A percentile compares a stretch with the other conserved stretches of the same genome.
Conservation (phyloP, 1,140 invertebrate species). For the Drosophila pallidifrons region DNA sequence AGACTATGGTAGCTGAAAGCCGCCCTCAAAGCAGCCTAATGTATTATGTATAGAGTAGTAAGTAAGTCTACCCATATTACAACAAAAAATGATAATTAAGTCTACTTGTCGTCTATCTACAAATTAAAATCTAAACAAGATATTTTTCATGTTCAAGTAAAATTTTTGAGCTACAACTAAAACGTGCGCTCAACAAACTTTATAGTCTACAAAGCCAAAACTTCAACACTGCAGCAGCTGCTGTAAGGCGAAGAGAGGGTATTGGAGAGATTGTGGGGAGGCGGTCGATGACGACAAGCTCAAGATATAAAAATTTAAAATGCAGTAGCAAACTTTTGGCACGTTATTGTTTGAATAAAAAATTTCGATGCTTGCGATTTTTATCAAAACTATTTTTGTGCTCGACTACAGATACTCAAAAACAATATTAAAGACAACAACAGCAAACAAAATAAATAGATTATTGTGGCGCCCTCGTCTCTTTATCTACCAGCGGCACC, state of each 20-base stretch:
- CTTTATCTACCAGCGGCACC: background rate
- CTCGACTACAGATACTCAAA: slow-evolving; percentile 58
- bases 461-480: slow-evolving; percentile 37
- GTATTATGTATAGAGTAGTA: slow-evolving; percentile 54
- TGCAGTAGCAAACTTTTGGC: slow-evolving; percentile 84
- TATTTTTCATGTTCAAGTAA: slow-evolving; percentile 83
- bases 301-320: slow-evolving; percentile 83
- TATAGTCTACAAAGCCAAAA: slow-evolving; percentile 24
- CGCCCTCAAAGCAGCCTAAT: slow-evolving; percentile 68
- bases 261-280: background rate
- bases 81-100: slow-evolving; percentile 84
- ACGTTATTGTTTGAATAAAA: slow-evolving; percentile 81
- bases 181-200: slow-evolving; percentile 71
- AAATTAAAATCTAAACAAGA: slow-evolving; percentile 84
- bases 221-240: slow-evolving; percentile 10
- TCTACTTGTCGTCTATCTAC: slow-evolving; percentile 80
- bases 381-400: slow-evolving; percentile 78
- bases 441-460: slow-evolving; percentile 34
- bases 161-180: slow-evolving; percentile 78
- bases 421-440: slow-evolving; percentile 40
- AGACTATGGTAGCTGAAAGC: slow-evolving; percentile 15
- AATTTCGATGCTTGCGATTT: slow-evolving; percentile 60
- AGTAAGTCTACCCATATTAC: slow-evolving; percentile 37
- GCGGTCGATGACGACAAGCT: slow-evolving; percentile 47
- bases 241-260: background rate